A percentile compares a stretch with the other conserved stretches of the same genome.
phyloP scores from a whole-genome alignment of 2,797 vertebrate species.

The Triplophysa yarkandensis region DNA sequence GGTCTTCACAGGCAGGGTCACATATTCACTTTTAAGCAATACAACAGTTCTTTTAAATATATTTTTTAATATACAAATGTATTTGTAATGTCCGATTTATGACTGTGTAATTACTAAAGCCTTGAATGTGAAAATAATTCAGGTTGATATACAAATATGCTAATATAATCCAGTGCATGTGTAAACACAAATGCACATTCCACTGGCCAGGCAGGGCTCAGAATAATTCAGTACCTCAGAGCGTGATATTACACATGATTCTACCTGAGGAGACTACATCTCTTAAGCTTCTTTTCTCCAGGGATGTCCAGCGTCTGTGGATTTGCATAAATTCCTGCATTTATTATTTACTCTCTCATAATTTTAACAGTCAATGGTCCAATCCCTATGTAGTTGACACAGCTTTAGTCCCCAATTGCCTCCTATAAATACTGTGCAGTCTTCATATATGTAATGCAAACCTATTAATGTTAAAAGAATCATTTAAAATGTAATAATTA shows the following conservation, averaged over 20 bases:
- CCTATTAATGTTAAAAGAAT: background rate
- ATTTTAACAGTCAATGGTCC: background rate
- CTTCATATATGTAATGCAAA: background rate
- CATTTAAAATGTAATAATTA: too few relatives aligned
- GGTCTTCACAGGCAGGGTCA: too few relatives aligned
- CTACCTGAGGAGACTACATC: background rate
- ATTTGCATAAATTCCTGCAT: background rate
- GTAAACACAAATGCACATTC: constrained; percentile 62
- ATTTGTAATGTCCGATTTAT: background rate
- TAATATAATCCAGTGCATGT: background rate
- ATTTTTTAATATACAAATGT: background rate
- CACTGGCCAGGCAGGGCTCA: background rate
- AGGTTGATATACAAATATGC: background rate
- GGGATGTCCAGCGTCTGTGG: background rate
- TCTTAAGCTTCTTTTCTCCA: background rate
- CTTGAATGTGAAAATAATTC: background rate
- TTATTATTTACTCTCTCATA: background rate
- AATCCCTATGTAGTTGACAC: background rate
- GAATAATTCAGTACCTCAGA: constrained; percentile 4
- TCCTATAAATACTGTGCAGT: background rate
- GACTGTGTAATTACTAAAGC: background rate
- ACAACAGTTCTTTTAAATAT: too few relatives aligned
- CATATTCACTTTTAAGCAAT: too few relatives aligned
- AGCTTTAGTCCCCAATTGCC: background rate
- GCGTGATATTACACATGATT: background rate